A percentile compares a stretch with the other conserved stretches of the same genome.
Conservation (phyloP, 2,113 vertebrate species). For the Boleophthalmus pectinirostris region DNA sequence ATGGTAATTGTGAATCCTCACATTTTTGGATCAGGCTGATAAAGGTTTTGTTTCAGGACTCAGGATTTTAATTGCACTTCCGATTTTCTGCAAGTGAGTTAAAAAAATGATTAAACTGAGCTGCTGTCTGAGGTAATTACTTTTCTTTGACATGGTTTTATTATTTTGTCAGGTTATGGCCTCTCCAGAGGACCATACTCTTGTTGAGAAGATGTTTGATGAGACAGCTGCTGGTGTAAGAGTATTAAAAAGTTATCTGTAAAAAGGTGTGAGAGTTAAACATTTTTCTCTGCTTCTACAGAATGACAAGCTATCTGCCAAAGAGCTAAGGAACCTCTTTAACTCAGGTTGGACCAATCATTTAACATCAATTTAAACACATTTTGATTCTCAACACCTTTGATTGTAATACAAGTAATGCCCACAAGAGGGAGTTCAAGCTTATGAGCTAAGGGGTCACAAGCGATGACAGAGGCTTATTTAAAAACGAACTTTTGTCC, state of each 20-base stretch:
- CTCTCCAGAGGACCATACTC: slow-evolving; percentile 54
- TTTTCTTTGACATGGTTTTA: slow-evolving; percentile 11
- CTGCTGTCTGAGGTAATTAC: not conserved
- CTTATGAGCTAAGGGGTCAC: slow-evolving; percentile 39
- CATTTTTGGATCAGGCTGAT: not conserved
- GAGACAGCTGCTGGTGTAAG: slow-evolving; percentile 69
- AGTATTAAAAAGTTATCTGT: not conserved
- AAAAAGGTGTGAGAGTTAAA: not conserved
- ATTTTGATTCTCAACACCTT: not conserved
- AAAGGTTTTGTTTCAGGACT: slow-evolving; percentile 59
- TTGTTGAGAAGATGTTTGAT: slow-evolving; percentile 67
- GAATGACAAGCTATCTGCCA: slow-evolving; percentile 70
- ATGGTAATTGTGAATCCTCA: not conserved
- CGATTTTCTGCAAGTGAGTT: slow-evolving; percentile 63
- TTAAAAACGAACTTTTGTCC: slow-evolving; percentile 29
- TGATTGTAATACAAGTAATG: slow-evolving; percentile 19
- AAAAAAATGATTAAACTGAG: not conserved
- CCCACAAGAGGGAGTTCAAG: slow-evolving; percentile 69
- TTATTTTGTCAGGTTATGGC: slow-evolving; percentile 61
- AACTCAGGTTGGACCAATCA: slow-evolving; percentile 69
- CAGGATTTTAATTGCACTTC: slow-evolving; percentile 71
- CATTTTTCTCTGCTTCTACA: slow-evolving; percentile 12
- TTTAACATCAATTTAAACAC: not conserved
- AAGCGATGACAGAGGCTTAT: slow-evolving; percentile 58
- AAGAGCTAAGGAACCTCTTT: slow-evolving; percentile 70